Conservation (phyloP, 2,888 invertebrate species). For the Tanytarsus gracilentus region DNA sequence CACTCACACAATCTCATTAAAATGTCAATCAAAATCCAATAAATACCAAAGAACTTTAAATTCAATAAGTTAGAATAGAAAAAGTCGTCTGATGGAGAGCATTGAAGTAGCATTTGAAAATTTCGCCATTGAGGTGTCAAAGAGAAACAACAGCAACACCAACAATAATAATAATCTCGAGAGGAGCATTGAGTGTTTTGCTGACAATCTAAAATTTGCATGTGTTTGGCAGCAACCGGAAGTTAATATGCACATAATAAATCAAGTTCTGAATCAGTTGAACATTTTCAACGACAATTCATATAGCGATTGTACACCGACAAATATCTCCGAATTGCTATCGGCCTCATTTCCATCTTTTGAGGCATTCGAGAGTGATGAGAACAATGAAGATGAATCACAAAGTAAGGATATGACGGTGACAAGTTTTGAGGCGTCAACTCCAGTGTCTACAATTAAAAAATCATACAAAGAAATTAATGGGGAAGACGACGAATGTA, state of each 20-base stretch:
- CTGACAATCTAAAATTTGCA: conserved; percentile 3
- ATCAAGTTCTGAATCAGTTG: neutral
- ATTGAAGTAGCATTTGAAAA: too few species aligned
- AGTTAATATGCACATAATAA: conserved; percentile 5
- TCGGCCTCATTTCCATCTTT: neutral
- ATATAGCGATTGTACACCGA: conserved; percentile 2
- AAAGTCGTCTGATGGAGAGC: too few species aligned
- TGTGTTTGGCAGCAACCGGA: conserved; percentile 7
- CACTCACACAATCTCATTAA: too few species aligned
- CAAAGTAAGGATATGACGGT: neutral
- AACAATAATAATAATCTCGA: neutral
- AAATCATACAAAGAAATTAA: neutral
- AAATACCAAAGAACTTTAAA: too few species aligned
- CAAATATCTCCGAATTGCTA: neutral
- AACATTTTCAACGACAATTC: neutral
- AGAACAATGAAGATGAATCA: neutral
- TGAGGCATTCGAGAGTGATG: neutral
- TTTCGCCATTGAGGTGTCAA: neutral
- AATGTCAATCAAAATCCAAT: too few species aligned
- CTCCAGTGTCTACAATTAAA: neutral
- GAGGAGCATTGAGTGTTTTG: neutral
- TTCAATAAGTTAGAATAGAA: too few species aligned
- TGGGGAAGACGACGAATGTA: neutral
- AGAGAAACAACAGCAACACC: neutral
- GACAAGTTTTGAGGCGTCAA: neutral